phyloP scores from a whole-genome alignment of 2,113 vertebrate species.

The Cinclus mexicanus region DNA sequence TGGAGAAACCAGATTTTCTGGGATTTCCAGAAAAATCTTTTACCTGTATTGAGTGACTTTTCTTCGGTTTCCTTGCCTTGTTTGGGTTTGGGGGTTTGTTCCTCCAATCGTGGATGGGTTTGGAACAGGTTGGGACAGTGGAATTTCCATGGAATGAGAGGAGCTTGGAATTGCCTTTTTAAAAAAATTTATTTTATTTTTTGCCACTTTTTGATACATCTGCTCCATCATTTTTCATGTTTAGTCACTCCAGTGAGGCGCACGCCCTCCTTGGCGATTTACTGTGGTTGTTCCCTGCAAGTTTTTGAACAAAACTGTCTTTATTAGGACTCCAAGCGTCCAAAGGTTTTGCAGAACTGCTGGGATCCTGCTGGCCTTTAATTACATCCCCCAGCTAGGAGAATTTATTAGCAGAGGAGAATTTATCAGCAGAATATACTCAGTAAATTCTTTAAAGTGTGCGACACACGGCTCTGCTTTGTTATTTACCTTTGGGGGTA shows the following conservation, averaged over 20 bases:
- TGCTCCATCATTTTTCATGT: background rate
- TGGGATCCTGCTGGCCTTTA: background rate
- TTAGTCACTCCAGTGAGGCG: background rate
- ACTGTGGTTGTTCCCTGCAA: background rate
- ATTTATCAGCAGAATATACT: background rate
- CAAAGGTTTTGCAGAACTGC: background rate
- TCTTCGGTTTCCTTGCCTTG: background rate
- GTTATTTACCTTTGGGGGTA: fast-evolving
- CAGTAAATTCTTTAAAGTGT: background rate
- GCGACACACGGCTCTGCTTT: fast-evolving
- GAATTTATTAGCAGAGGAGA: constrained; percentile 5
- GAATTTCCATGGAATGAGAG: background rate
- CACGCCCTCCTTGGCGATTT: background rate
- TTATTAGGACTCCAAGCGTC: background rate
- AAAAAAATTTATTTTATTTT: too few relatives aligned
- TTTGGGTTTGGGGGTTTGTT: background rate
- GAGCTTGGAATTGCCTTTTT: background rate
- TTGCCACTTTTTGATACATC: background rate
- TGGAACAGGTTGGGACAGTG: fast-evolving
- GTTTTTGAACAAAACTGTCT: background rate
- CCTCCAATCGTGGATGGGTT: fast-evolving
- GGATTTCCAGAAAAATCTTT: background rate
- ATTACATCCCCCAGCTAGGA: background rate
- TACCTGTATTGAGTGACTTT: background rate
- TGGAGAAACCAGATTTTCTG: background rate